phyloP scores from a whole-genome alignment of 2,113 vertebrate species.

The Arvicanthis niloticus region DNA sequence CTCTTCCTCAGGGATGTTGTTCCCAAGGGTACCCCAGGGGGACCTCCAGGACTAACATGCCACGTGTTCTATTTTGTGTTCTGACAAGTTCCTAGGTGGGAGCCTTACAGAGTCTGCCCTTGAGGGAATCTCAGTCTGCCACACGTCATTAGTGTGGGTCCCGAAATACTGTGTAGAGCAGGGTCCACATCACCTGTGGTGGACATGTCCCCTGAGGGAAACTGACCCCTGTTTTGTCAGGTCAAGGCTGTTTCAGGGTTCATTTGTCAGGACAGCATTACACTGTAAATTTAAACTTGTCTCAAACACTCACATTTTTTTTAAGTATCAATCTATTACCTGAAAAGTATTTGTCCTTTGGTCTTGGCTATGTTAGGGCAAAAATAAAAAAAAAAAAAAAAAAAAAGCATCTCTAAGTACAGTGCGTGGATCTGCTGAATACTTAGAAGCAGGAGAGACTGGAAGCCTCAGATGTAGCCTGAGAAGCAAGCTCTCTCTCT shows the following conservation, averaged over 20 bases:
- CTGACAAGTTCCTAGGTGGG: background rate
- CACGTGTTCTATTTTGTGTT: background rate
- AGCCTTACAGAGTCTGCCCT: background rate
- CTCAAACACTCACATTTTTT: background rate
- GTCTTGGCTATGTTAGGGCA: background rate
- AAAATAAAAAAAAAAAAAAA: background rate
- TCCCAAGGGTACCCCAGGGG: background rate
- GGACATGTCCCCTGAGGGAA: background rate
- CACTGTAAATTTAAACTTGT: background rate
- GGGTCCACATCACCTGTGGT: fast-evolving
- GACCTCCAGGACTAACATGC: no score
- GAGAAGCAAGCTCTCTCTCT: background rate
- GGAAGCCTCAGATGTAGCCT: no score
- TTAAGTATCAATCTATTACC: background rate
- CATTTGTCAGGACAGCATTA: background rate
- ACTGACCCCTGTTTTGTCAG: background rate
- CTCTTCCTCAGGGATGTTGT: background rate
- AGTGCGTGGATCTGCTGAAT: background rate
- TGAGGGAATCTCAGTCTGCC: background rate
- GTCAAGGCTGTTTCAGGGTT: background rate
- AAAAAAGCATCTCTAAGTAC: background rate
- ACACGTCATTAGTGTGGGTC: background rate
- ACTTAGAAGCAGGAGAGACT: background rate
- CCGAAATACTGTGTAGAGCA: background rate
- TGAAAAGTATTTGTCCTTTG: background rate